A percentile compares a stretch with the other conserved stretches of the same genome.
Conservation (phyloP, 2,797 vertebrate genomes). For the Graptemys geographica region DNA sequence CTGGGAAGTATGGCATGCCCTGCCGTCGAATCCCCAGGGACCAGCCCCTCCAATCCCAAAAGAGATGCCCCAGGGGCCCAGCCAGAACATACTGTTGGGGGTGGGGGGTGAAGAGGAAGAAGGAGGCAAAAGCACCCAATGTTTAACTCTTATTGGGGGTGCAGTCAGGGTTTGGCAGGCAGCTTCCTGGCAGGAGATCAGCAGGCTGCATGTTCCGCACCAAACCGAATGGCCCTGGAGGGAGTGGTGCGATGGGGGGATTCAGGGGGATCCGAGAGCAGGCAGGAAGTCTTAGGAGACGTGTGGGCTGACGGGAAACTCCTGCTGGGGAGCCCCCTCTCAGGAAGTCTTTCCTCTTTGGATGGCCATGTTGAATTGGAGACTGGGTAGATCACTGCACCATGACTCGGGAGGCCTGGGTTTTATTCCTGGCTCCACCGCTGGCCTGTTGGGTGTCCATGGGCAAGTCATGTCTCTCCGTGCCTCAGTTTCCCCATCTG, state of each 20-base stretch:
- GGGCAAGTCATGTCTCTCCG: background rate
- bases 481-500: background rate
- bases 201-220: background rate
- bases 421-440: background rate
- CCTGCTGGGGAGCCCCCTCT: background rate
- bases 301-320: background rate
- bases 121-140: background rate
- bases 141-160: too few relatives aligned
- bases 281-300: too few relatives aligned
- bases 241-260: background rate
- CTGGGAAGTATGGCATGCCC: fast-evolving
- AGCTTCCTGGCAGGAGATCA: background rate
- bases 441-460: background rate
- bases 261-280: fast-evolving
- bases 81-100: too few relatives aligned
- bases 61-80: too few relatives aligned
- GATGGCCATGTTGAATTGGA: background rate
- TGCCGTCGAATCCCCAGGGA: background rate
- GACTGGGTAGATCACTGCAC: background rate
- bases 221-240: fast-evolving
- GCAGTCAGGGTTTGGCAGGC: background rate
- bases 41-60: too few relatives aligned
- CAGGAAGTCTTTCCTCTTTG: background rate
- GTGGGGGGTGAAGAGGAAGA: too few relatives aligned
- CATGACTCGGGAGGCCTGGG: background rate